A percentile compares a stretch with the other conserved stretches of the same genome.
phyloP scores from a whole-genome alignment of 2,888 invertebrate species.

The Griposia aprilina region DNA sequence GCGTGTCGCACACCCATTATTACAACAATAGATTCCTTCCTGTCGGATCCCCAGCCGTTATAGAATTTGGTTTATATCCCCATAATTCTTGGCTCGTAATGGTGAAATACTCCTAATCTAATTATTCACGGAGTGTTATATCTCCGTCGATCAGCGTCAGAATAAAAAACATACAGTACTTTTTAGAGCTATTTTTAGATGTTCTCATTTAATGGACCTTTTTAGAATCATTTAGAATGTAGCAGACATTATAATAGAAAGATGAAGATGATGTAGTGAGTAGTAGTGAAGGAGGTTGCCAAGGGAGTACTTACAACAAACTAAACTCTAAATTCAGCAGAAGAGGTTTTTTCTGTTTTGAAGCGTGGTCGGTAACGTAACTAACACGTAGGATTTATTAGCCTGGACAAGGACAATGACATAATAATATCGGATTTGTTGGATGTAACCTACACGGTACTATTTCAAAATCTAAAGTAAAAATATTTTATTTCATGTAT shows the following conservation, averaged over 20 bases:
- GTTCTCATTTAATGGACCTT: slow-evolving; percentile 1
- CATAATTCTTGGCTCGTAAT: slow-evolving; percentile 52
- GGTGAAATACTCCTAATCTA: slow-evolving; percentile 47
- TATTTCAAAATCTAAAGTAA: too few species aligned
- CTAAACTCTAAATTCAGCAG: neutral
- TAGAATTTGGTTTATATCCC: slow-evolving; percentile 60
- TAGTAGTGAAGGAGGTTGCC: neutral
- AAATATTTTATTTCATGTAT: too few species aligned
- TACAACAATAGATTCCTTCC: slow-evolving; percentile 50
- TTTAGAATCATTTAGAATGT: slow-evolving; percentile 10
- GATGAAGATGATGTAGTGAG: neutral
- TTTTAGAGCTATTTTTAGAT: slow-evolving; percentile 14
- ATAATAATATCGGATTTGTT: neutral
- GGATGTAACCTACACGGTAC: neutral
- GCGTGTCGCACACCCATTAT: slow-evolving; percentile 61
- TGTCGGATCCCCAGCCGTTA: slow-evolving; percentile 41
- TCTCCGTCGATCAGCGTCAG: slow-evolving; percentile 30
- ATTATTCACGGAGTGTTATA: slow-evolving; percentile 56
- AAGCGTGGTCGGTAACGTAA: neutral
- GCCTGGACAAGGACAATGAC: too few species aligned
- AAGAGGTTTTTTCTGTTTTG: neutral
- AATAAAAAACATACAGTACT: slow-evolving; percentile 22
- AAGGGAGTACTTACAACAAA: neutral
- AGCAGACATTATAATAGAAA: neutral
- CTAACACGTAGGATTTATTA: neutral